These are phyloP conservation scores for Atta texana DNA, from an alignment of 1,140 invertebrate species.

Conservation along the genomic window DNA sequence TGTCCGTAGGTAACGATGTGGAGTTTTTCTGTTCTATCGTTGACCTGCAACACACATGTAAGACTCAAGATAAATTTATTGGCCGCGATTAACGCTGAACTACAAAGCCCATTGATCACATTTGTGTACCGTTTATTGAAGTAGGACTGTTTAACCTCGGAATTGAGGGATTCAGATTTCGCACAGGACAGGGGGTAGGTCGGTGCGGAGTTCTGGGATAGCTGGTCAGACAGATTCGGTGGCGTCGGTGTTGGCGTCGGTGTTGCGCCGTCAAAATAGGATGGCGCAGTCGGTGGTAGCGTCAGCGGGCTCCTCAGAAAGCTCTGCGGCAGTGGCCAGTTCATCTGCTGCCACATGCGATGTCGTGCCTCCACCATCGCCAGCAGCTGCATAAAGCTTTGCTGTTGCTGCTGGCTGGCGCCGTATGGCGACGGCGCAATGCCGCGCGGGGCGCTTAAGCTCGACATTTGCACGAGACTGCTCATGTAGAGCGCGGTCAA, in stretches of 20 bases:
- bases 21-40: conserved; percentile 88
- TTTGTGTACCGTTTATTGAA: conserved; percentile 83
- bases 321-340: conserved; percentile 82
- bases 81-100: not conserved
- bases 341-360: conserved; percentile 86
- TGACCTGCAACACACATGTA: conserved; percentile 83
- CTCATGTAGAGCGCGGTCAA: conserved; percentile 89
- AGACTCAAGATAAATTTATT: not conserved
- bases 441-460: conserved; percentile 79
- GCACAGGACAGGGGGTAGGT: conserved; percentile 83
- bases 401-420: conserved; percentile 73
- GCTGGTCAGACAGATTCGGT: conserved; percentile 81
- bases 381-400: conserved; percentile 83
- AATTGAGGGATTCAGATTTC: conserved; percentile 84
- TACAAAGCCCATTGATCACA: not conserved
- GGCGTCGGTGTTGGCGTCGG: conserved; percentile 38
- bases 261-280: conserved; percentile 80
- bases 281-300: conserved; percentile 76
- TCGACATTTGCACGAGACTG: conserved; percentile 86
- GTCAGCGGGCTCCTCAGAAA: conserved; percentile 80
- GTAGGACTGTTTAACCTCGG: conserved; percentile 80
- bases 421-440: conserved; percentile 79
- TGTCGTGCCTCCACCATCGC: conserved; percentile 85
- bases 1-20: conserved; percentile 86
- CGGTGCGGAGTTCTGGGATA: conserved; percentile 80